Evolutionary conservation across 1,140 invertebrate genomes (phyloP), one percentile per base, ranked within the genome.

Genomic region (Lepidurus arcticus): DNA sequence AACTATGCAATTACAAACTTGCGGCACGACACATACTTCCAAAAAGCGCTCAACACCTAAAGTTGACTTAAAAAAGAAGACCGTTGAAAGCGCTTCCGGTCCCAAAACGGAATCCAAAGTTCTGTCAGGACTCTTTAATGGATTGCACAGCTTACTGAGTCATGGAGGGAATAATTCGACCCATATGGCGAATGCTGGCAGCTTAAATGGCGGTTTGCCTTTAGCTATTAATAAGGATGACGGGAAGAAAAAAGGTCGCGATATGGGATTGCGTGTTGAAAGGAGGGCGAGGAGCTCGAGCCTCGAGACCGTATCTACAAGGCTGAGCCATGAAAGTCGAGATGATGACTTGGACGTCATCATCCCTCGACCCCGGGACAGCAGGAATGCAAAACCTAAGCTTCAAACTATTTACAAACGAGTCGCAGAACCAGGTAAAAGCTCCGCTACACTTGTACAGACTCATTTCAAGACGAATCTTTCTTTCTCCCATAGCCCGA

Each of bases 291-390:
- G 78, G 5, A 78, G 92, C 73, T 92, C 92, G 34, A 94, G 91
- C 84, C 90, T 93, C 24, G 93, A 94, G 84, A 94, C 93, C 26
- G 92, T 94, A 26, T 94, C 92, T 77, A 95, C 93, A 0, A 94
- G 94, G 86, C 88, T 94, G 77, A 94, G 92, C 83, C 92, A 94
- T 82, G 82, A 78, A 77, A 94, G 92, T 83, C 92, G 93, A 82
- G 82, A 78, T 81, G 73, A 81, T 80, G 79, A 80, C 81, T 79
- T 82, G 83, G 75, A 80, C 78, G 81, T 65, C 8, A 65, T 65
- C 16, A 65, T 65, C 21, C 53, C 53, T 21, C 53, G 53, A 65
- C 7, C 53, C 21, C 53, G 53, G 1, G 53, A 65, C 6, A 65
- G 53, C 53, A 9, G 53, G 13, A 65, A 21, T 65, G 21, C 53